phyloP scores from a whole-genome alignment of 2,888 invertebrate genomes.

The Conops quadrifasciatus region DNA sequence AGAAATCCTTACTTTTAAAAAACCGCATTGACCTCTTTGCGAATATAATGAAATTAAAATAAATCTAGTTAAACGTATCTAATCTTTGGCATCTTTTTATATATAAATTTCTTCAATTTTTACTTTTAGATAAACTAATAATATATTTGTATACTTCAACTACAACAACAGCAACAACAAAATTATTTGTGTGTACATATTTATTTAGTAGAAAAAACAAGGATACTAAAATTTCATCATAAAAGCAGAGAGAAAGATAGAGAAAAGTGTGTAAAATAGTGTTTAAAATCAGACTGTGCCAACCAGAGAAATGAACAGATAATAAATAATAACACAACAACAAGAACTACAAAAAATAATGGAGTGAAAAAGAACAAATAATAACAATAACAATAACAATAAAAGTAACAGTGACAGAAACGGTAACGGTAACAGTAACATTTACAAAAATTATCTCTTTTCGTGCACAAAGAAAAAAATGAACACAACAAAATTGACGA shows the following conservation, averaged over 20 bases:
- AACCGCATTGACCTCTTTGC: too few species aligned
- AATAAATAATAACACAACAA: too few species aligned
- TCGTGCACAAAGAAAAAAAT: neutral
- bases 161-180: constrained; percentile 23
- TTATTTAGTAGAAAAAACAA: too few species aligned
- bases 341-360: too few species aligned
- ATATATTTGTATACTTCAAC: neutral
- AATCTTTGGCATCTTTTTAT: neutral
- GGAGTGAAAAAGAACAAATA: constrained; percentile 7
- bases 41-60: neutral
- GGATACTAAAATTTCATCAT: too few species aligned
- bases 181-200: too few species aligned
- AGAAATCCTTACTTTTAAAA: too few species aligned
- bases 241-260: too few species aligned
- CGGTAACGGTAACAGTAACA: neutral
- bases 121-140: neutral
- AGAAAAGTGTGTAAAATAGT: too few species aligned
- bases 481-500: neutral
- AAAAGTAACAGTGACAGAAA: neutral
- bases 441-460: neutral
- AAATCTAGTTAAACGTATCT: neutral
- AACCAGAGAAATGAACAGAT: too few species aligned
- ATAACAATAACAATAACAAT: constrained; percentile 28
- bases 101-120: neutral
- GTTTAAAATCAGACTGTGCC: too few species aligned